These are phyloP conservation scores for Threskiornis aethiopicus DNA, from an alignment of 2,797 vertebrate genomes.

Conservation along the genomic window DNA sequence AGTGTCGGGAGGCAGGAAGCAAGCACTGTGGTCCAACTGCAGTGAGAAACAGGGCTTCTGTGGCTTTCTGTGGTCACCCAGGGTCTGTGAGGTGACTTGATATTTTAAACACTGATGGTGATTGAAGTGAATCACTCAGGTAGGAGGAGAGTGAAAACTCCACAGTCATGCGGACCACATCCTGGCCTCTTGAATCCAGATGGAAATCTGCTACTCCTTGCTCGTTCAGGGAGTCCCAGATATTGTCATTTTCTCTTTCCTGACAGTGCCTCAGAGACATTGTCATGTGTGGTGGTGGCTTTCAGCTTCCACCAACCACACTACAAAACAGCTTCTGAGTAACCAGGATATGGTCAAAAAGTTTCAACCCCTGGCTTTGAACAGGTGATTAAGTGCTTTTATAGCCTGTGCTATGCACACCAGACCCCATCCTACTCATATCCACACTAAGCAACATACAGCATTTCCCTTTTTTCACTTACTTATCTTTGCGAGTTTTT, in stretches of 20 bases:
- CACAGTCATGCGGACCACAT: rapidly evolving
- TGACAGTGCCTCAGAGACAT: neutral
- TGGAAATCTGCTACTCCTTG: neutral
- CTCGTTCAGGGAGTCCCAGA: neutral
- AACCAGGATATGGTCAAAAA: neutral
- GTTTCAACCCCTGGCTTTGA: neutral
- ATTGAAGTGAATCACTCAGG: neutral
- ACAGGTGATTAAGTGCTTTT: neutral
- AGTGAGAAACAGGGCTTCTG: neutral
- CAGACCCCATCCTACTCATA: neutral
- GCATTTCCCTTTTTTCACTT: neutral
- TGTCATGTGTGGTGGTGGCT: neutral
- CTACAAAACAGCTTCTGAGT: neutral
- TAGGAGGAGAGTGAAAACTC: neutral
- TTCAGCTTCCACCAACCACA: neutral
- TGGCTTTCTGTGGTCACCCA: neutral
- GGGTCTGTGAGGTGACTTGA: neutral
- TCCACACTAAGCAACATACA: neutral
- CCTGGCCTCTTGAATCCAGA: neutral
- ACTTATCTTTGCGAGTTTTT: neutral
- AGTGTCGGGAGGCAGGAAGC: neutral
- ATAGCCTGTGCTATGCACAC: neutral
- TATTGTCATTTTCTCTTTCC: neutral
- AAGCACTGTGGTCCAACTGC: neutral
- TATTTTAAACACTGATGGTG: neutral